phyloP scores from a whole-genome alignment of 2,888 invertebrate species.

The Ectropis crepuscularia region DNA sequence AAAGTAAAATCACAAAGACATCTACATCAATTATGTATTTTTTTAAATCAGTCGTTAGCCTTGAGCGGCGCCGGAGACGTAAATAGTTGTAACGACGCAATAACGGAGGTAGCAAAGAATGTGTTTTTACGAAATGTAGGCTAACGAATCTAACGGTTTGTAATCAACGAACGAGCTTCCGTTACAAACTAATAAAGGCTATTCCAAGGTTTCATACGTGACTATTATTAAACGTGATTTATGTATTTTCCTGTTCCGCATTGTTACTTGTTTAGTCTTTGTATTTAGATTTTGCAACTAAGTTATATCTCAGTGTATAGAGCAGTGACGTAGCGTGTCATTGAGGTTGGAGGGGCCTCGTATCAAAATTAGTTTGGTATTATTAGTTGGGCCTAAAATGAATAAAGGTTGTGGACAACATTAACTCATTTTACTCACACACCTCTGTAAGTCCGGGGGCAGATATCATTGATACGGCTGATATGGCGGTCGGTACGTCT shows the following conservation, averaged over 20 bases:
- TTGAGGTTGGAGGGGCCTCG: too few species aligned
- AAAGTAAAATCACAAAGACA: slow-evolving; percentile 5
- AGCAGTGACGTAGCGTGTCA: too few species aligned
- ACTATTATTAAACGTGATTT: not conserved
- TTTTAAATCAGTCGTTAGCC: slow-evolving; percentile 14
- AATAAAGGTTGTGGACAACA: too few species aligned
- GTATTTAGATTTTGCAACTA: not conserved
- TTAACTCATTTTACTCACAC: too few species aligned
- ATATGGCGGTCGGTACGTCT: too few species aligned
- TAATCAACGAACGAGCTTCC: slow-evolving; percentile 14
- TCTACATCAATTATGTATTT: not conserved
- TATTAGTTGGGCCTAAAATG: too few species aligned
- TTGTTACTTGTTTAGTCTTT: slow-evolving; percentile 1
- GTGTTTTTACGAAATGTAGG: slow-evolving; percentile 1
- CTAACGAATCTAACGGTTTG: slow-evolving; percentile 25
- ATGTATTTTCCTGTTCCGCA: slow-evolving; percentile 12
- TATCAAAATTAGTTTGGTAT: too few species aligned
- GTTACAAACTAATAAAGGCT: slow-evolving; percentile 8
- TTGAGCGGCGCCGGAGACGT: slow-evolving; percentile 11
- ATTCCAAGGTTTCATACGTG: slow-evolving; percentile 1
- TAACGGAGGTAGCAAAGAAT: slow-evolving; percentile 20
- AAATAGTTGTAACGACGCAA: slow-evolving; percentile 30
- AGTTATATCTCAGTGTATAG: too few species aligned
- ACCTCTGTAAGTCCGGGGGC: too few species aligned
- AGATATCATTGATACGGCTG: too few species aligned